A percentile compares a stretch with the other conserved stretches of the same genome.
These are phyloP conservation scores for Sebastes baramenuke DNA, from an alignment of 2,797 vertebrate genomes.

Conservation along the genomic window DNA sequence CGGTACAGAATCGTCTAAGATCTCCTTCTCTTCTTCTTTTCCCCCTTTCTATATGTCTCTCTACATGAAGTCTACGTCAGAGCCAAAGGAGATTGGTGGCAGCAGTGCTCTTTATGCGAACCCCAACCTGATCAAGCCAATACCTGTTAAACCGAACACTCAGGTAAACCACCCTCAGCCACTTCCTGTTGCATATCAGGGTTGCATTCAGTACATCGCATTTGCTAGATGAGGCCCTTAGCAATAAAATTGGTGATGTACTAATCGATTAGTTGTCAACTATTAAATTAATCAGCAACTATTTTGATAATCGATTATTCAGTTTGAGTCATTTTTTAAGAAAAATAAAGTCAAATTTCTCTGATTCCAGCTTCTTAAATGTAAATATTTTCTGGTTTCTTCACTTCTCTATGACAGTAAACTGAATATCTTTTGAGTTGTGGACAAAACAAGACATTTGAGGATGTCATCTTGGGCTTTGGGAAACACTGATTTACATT, in stretches of 20 bases:
- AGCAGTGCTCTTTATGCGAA: slow-evolving; percentile 89
- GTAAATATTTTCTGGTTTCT: too few species aligned
- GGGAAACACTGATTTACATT: too few species aligned
- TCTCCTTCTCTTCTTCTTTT: not conserved
- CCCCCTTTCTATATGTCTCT: not conserved
- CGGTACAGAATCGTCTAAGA: not conserved
- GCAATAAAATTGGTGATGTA: not conserved
- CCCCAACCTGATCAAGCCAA: slow-evolving; percentile 95
- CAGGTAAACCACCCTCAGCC: slow-evolving; percentile 59
- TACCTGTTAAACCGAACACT: slow-evolving; percentile 90
- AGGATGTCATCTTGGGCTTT: too few species aligned
- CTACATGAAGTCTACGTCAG: slow-evolving; percentile 81
- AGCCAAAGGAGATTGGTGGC: slow-evolving; percentile 93
- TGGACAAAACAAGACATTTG: too few species aligned
- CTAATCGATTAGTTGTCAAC: too few species aligned
- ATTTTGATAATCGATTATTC: too few species aligned
- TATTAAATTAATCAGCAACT: too few species aligned
- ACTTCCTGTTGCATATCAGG: not conserved
- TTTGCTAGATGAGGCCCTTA: not conserved
- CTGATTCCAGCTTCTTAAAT: too few species aligned
- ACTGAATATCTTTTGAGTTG: too few species aligned
- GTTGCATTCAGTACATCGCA: not conserved
- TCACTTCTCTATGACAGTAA: too few species aligned
- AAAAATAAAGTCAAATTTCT: too few species aligned
- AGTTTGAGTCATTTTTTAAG: too few species aligned